These are phyloP conservation scores for Adoxophyes honmai DNA, from an alignment of 1,140 invertebrate species.

Conservation along the genomic window DNA sequence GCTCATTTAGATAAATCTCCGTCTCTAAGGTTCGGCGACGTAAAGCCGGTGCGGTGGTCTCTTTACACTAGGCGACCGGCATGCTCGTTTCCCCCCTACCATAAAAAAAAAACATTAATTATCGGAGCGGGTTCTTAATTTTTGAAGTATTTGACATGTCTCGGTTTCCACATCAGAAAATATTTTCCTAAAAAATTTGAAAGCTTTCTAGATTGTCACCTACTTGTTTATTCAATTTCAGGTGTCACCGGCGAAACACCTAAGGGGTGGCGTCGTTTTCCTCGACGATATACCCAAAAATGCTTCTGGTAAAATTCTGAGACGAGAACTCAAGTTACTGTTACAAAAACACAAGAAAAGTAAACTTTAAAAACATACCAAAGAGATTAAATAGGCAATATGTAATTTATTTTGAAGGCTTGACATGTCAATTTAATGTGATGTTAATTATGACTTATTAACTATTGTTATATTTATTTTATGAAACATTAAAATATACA, in stretches of 20 bases:
- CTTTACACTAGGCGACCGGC: too few relatives aligned
- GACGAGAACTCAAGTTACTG: conserved; percentile 75
- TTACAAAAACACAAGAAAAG: conserved; percentile 44
- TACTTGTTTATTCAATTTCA: conserved; percentile 23
- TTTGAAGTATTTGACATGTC: too few relatives aligned
- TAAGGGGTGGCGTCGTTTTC: conserved; percentile 81
- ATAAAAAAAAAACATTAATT: too few relatives aligned
- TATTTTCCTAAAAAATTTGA: too few relatives aligned
- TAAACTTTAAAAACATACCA: conserved; percentile 43
- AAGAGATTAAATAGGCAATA: background rate
- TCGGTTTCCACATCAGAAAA: too few relatives aligned
- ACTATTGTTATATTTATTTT: background rate
- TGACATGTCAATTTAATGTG: background rate
- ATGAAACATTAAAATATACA: background rate
- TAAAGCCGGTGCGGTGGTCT: too few relatives aligned
- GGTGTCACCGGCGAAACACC: conserved; percentile 72
- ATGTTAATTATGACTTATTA: conserved; percentile 4
- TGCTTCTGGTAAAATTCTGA: conserved; percentile 82
- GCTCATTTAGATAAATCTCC: too few relatives aligned
- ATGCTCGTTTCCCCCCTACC: too few relatives aligned
- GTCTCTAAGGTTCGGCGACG: too few relatives aligned
- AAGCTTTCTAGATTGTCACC: too few relatives aligned
- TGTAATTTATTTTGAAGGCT: background rate
- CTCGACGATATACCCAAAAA: conserved; percentile 82
- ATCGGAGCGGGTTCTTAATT: too few relatives aligned